Evolutionary conservation across 2,797 vertebrate species (phyloP).

Genomic region (Discoglossus pictus): DNA sequence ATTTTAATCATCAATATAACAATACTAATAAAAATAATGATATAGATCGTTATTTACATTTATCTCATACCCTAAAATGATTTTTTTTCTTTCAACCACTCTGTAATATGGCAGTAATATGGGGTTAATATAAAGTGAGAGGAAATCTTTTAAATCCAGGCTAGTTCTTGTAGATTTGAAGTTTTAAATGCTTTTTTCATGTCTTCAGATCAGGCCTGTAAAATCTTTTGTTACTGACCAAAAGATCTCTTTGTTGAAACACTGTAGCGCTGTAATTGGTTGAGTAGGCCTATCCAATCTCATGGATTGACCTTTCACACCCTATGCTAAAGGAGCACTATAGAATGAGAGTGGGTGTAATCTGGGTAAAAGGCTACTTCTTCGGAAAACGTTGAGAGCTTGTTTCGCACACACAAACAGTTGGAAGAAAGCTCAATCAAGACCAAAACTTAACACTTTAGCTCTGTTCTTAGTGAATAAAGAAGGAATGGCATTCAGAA

Average conservation of each 20-base stretch:
- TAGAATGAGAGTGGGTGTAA: conserved; percentile 84
- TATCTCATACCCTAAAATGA: too few species aligned
- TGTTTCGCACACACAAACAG: conserved; percentile 85
- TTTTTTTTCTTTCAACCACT: background rate
- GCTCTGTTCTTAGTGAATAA: conserved; percentile 75
- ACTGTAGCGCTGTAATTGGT: conserved; percentile 85
- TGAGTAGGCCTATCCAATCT: conserved; percentile 86
- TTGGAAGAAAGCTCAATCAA: conserved; percentile 77
- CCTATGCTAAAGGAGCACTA: conserved; percentile 84
- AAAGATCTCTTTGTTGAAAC: conserved; percentile 70
- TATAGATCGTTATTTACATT: too few species aligned
- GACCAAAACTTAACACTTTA: conserved; percentile 77
- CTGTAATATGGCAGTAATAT: too few species aligned
- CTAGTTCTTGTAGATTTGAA: conserved; percentile 34
- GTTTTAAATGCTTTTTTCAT: conserved; percentile 50
- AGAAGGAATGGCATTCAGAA: conserved; percentile 55
- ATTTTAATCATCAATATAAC: too few species aligned
- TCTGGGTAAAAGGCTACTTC: conserved; percentile 93
- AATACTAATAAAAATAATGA: too few species aligned
- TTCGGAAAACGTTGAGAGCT: conserved; percentile 85
- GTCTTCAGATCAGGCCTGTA: conserved; percentile 65
- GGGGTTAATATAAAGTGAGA: conserved; percentile 24
- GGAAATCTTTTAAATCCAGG: conserved; percentile 27
- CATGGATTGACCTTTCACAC: conserved; percentile 90
- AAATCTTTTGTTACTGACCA: conserved; percentile 80